Evolutionary conservation across 2,888 invertebrate genomes (phyloP), one percentile per base, ranked within the genome.

Genomic region (Heliconius ethilla): DNA sequence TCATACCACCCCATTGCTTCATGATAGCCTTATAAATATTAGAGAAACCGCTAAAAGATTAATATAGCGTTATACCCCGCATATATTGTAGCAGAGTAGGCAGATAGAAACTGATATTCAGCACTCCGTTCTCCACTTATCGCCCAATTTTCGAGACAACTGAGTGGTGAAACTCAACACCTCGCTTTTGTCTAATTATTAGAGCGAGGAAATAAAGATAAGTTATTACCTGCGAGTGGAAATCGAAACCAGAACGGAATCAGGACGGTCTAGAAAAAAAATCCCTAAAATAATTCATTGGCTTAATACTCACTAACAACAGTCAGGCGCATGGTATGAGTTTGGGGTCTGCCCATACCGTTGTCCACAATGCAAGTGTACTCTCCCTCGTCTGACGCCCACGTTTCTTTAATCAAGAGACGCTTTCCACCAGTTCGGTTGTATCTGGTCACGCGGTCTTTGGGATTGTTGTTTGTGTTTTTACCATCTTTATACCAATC

Each of bases 401-500:
- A 81, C 0, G 89, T 89, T 3, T 90, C 86, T 79, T 88, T 89
- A 86, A 93, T 91, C 79, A 92, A 85, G 40, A 93, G 89, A 1
- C 93, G 82, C 77, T 90, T 91, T 65, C 93, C 91, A 2, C 86
- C 87, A 67, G 90, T 91, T 76, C 89, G 87, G 87, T 92, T 93
- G 87, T 92, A 85, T 2, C 89, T 83, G 11, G 92, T 92, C 25
- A 93, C 85, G 6, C 93, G 88, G 80, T 89, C 88, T 1, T 82
- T 78, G 0, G 87, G 86, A 5, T 83, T 78, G 59, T 88, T 88
- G 85, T 91, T 90, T 10, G 87, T 85, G 76, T 88, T 83, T 66
- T 87, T 87, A 0, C 88, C 90, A 70, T 91, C 90, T 81, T 92
- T 92, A 87, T 81, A 91, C 91, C 92, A 93, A 81, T 88, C 88